Evolutionary conservation across 2,797 vertebrate genomes (phyloP).

Genomic region (Perodicticus potto): DNA sequence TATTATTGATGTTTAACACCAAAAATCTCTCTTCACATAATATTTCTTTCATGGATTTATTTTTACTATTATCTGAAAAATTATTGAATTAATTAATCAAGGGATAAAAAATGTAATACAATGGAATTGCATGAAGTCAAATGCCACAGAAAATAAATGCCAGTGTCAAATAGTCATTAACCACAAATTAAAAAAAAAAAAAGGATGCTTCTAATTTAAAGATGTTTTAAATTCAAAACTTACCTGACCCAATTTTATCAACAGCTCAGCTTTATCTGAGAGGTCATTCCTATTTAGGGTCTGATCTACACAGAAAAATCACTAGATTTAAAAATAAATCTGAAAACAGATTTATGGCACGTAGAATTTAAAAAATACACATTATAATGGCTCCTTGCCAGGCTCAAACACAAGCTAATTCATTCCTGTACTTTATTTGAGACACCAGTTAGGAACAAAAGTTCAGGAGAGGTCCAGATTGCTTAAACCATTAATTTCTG

Average conservation of each 20-base stretch:
- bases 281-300: neutral
- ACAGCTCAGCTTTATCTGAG: neutral
- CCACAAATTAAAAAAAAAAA: neutral
- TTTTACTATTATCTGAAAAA: neutral
- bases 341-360: neutral
- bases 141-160: neutral
- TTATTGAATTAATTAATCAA: neutral
- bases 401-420: neutral
- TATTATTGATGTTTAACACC: neutral
- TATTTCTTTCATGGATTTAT: neutral
- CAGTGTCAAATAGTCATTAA: slow-evolving; percentile 14
- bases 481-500: neutral
- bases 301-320: neutral
- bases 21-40: neutral
- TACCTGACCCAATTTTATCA: neutral
- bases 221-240: neutral
- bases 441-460: neutral
- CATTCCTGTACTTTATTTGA: neutral
- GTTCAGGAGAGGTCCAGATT: neutral
- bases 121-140: neutral
- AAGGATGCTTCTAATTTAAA: neutral
- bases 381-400: neutral
- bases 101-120: neutral
- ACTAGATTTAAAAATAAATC: neutral
- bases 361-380: neutral